These are phyloP conservation scores for Bombus fervidus DNA, from an alignment of 1,140 invertebrate genomes.

Conservation along the genomic window DNA sequence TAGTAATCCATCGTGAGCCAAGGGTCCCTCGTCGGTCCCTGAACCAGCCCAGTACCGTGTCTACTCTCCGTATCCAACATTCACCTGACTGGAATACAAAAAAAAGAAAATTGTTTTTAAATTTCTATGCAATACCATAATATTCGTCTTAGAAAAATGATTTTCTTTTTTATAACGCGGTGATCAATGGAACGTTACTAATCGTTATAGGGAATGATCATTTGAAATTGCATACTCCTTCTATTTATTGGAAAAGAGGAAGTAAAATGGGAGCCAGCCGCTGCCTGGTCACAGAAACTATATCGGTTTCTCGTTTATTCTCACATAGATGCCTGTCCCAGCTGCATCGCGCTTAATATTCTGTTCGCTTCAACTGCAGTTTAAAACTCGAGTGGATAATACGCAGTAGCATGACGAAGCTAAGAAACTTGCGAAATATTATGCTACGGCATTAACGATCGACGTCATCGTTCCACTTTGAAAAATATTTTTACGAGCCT, in stretches of 20 bases:
- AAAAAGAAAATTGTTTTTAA: neutral
- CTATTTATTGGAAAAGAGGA: neutral
- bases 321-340: neutral
- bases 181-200: neutral
- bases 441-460: neutral
- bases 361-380: neutral
- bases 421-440: neutral
- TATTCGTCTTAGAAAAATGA: too few species aligned
- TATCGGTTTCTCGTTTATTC: constrained; percentile 32
- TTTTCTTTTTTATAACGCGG: too few species aligned
- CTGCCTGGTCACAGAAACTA: neutral
- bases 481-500: neutral
- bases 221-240: neutral
- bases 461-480: too few species aligned
- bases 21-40: constrained; percentile 79
- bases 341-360: neutral
- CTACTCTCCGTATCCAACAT: constrained; percentile 82
- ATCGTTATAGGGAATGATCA: neutral
- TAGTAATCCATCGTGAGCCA: constrained; percentile 84
- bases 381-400: neutral
- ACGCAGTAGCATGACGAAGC: neutral
- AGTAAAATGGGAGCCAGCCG: neutral
- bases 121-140: too few species aligned
- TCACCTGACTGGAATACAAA: constrained; percentile 76
- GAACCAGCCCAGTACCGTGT: constrained; percentile 79